Evolutionary conservation across 2,888 invertebrate species (phyloP).

Genomic region (Unio delphinus): DNA sequence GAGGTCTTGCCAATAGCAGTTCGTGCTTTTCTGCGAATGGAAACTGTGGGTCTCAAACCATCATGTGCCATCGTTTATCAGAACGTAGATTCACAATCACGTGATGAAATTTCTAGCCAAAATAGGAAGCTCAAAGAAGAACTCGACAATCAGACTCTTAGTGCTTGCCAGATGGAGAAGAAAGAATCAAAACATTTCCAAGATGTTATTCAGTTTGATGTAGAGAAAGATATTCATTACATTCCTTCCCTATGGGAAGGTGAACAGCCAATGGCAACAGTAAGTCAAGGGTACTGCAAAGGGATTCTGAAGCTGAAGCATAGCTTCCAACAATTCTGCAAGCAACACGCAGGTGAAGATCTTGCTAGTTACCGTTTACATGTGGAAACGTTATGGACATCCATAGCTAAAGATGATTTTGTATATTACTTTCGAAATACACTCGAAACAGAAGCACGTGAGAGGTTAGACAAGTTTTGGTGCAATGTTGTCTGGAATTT

Average conservation of each 20-base stretch:
- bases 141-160: too few relatives aligned
- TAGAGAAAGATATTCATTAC: not conserved
- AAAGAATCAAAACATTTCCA: not conserved
- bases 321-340: not conserved
- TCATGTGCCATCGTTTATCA: constrained; percentile 12
- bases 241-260: constrained; percentile 12
- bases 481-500: not conserved
- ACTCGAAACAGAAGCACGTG: constrained; percentile 16
- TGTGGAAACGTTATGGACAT: constrained; percentile 10
- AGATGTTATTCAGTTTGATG: constrained; percentile 12
- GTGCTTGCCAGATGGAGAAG: constrained; percentile 6
- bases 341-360: not conserved
- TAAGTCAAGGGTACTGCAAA: constrained; percentile 9
- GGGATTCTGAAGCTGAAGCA: not conserved
- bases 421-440: constrained; percentile 20
- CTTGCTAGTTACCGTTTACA: too few relatives aligned
- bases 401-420: constrained; percentile 13
- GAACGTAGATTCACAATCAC: constrained; percentile 1
- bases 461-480: not conserved
- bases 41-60: not conserved
- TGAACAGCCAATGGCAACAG: constrained; percentile 13
- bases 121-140: too few relatives aligned
- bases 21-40: constrained; percentile 1
- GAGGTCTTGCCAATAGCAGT: constrained; percentile 7
- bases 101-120: too few relatives aligned